Evolutionary conservation across 2,888 invertebrate species (phyloP), one percentile per base, ranked within the genome.

Genomic region (Xestoiulus laeticollis): DNA sequence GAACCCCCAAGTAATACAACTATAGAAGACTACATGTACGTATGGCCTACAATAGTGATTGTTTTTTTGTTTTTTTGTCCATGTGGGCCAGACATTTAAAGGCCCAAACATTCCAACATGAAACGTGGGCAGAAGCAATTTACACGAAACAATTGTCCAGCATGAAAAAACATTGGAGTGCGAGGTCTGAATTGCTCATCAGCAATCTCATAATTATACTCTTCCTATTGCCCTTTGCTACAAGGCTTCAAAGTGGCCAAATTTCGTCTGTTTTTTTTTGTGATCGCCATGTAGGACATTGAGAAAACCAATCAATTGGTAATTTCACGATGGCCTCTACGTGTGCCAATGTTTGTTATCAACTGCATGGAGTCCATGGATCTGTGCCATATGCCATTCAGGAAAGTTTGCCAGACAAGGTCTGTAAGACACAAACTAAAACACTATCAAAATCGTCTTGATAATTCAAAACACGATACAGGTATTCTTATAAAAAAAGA

Each of bases 61-160:
- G 48, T 48, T 14, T 48, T 48, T 48, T 48, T 48, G 10, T 48
- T 19, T 14, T n/a, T n/a, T n/a, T n/a, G n/a, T n/a, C n/a, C n/a
- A n/a, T n/a, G 3, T 48, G 16, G 48, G 8, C 48, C 22, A 26
- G 26, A 68, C 68, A 10, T 68, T 68, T 68, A 22, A 68, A 10
- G 10, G 68, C 10, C 10, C 26, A 10, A 26, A 68, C 22, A 68
- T 26, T 22, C 68, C 26, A 26, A 26, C 26, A 68, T 2, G 8
- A 26, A 68, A 10, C 22, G 68, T 26, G 68, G 68, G 26, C 8
- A 38, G 68, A 68, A 68, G 68, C 68, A 68, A 68, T 68, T n/a
- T 68, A 68, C 68, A 68, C 68, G 68, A 26, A 68, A 68, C 68
- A 68, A 68, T 68, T 68, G 26, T 68, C 68, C 22, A 26, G 22